Conservation (phyloP, 2,113 vertebrate genomes). For the Chionis minor region DNA sequence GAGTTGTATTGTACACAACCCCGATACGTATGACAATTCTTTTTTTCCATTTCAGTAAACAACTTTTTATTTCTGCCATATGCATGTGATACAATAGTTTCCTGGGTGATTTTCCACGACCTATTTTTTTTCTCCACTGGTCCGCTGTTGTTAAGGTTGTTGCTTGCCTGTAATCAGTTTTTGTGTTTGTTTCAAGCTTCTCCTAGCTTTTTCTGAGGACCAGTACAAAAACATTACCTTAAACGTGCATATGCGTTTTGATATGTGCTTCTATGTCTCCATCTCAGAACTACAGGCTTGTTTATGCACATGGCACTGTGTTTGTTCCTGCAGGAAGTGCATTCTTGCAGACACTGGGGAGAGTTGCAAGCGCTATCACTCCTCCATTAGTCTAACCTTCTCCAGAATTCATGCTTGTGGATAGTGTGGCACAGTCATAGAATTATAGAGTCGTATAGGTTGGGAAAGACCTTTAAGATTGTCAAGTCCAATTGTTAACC, state of each 20-base stretch:
- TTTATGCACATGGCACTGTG: neutral
- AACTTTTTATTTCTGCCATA: neutral
- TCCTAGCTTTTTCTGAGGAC: conserved; percentile 11
- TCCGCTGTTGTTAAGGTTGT: neutral
- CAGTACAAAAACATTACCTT: neutral
- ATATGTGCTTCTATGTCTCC: neutral
- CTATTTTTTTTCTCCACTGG: conserved; percentile 27
- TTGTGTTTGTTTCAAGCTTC: conserved; percentile 23
- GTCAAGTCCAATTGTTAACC: neutral
- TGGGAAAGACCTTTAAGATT: neutral
- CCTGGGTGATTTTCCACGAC: conserved; percentile 46
- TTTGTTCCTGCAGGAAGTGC: neutral
- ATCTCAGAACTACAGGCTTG: neutral
- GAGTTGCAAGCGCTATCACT: neutral
- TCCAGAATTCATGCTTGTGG: neutral
- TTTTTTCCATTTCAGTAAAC: conserved; percentile 51
- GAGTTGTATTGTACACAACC: neutral
- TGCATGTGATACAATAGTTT: conserved; percentile 24
- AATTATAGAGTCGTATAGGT: neutral
- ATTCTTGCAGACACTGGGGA: neutral
- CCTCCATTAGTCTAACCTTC: neutral
- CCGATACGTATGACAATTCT: neutral
- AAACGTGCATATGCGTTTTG: neutral
- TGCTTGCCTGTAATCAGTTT: neutral
- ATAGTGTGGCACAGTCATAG: neutral